phyloP scores from a whole-genome alignment of 2,797 vertebrate genomes.

The Phalanger gymnotis region DNA sequence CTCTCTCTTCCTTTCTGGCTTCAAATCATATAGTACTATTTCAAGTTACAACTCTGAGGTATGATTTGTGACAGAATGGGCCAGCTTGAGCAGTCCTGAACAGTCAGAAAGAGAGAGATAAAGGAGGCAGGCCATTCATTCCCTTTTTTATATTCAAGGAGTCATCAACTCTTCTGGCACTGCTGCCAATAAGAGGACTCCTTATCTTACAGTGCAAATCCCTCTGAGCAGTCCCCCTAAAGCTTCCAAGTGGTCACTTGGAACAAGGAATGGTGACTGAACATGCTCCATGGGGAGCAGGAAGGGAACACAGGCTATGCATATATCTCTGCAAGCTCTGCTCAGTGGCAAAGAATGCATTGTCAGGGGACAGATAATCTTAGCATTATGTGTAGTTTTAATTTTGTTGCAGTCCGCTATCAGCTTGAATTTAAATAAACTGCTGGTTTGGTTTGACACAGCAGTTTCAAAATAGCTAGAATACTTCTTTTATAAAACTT shows the following conservation, averaged over 20 bases:
- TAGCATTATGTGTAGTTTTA: background rate
- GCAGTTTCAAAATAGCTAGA: conserved; percentile 1
- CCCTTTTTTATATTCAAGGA: background rate
- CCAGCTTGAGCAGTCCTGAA: background rate
- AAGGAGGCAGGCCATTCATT: background rate
- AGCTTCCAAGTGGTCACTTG: background rate
- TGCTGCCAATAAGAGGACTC: background rate
- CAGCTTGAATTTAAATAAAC: conserved; percentile 7
- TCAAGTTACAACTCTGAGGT: background rate
- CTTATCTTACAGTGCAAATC: background rate
- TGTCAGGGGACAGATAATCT: background rate
- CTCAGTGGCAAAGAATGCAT: background rate
- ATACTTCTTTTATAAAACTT: background rate
- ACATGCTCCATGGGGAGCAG: background rate
- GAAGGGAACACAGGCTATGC: too few species aligned
- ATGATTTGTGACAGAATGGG: background rate
- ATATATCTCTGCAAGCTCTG: background rate
- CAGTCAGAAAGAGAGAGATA: background rate
- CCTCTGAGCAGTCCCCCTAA: background rate
- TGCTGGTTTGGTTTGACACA: conserved; percentile 22
- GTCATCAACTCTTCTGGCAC: background rate
- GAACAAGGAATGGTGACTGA: background rate
- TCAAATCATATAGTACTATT: background rate
- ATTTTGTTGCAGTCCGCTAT: background rate
- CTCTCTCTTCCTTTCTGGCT: background rate